Conservation (phyloP, 2,113 vertebrate species). For the Gallinago undulata region DNA sequence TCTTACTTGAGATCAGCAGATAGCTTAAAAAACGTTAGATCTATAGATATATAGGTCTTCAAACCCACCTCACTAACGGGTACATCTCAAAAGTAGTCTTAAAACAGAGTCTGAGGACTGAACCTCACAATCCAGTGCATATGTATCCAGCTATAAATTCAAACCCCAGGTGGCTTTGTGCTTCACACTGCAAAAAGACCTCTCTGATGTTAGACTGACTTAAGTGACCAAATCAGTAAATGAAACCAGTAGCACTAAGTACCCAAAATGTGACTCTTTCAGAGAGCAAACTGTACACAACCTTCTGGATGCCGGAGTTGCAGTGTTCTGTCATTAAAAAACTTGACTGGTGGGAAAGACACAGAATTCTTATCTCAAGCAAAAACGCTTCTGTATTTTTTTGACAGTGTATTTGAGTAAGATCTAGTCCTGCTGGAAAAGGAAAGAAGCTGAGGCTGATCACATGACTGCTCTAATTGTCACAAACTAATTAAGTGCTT, state of each 20-base stretch:
- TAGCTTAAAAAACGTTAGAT: neutral
- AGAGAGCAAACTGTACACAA: neutral
- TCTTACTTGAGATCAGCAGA: neutral
- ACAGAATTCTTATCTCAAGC: neutral
- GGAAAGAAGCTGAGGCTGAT: constrained; percentile 63
- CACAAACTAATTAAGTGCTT: constrained; percentile 74
- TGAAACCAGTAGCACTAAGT: neutral
- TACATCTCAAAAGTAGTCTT: neutral
- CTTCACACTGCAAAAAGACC: neutral
- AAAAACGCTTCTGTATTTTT: constrained; percentile 52
- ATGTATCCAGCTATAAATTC: neutral
- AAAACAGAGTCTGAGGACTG: neutral
- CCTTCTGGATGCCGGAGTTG: neutral
- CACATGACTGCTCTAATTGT: constrained; percentile 74
- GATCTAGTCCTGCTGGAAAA: constrained; percentile 71
- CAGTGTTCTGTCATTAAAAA: neutral
- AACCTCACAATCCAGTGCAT: neutral
- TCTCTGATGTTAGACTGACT: neutral
- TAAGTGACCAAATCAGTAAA: neutral
- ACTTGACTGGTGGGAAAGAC: neutral
- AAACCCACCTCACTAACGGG: neutral
- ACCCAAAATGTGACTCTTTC: neutral
- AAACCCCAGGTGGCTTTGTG: neutral
- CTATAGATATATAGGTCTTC: neutral
- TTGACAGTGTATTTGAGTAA: constrained; percentile 73